Conservation (phyloP, 2,797 vertebrate species). For the Diplodus puntazzo region DNA sequence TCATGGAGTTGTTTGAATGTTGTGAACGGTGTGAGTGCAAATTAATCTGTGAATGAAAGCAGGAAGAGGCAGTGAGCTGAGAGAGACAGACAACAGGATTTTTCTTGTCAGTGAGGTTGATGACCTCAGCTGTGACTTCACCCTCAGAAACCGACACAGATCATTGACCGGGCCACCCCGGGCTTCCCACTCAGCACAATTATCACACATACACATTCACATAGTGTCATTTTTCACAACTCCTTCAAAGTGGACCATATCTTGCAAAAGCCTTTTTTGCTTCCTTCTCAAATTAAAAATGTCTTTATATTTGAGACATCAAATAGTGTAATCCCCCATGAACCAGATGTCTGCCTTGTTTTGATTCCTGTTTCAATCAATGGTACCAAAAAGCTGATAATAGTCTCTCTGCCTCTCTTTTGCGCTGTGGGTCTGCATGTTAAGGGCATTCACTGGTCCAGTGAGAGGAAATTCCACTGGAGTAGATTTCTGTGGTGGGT, state of each 20-base stretch:
- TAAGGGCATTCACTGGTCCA: slow-evolving; percentile 63
- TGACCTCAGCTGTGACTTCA: slow-evolving; percentile 72
- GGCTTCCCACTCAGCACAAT: slow-evolving; percentile 38
- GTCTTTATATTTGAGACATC: not conserved
- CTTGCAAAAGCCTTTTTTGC: slow-evolving; percentile 12
- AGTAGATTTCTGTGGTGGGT: slow-evolving; percentile 79
- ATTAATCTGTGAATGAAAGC: not conserved
- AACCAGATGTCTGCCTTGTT: slow-evolving; percentile 3
- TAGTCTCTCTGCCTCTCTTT: slow-evolving; percentile 19
- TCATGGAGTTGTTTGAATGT: not conserved
- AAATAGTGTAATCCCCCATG: not conserved
- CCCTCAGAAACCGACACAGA: slow-evolving; percentile 53
- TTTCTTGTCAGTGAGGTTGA: slow-evolving; percentile 59
- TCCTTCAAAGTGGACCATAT: slow-evolving; percentile 1
- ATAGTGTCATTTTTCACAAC: slow-evolving; percentile 14
- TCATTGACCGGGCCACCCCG: slow-evolving; percentile 45
- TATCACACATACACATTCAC: slow-evolving; percentile 19
- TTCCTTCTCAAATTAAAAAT: not conserved
- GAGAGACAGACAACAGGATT: slow-evolving; percentile 44
- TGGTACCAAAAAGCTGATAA: not conserved
- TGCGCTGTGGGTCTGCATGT: slow-evolving; percentile 46
- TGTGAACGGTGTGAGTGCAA: not conserved
- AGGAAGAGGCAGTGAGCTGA: slow-evolving; percentile 28
- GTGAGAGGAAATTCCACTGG: slow-evolving; percentile 83
- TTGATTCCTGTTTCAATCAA: slow-evolving; percentile 10